A percentile compares a stretch with the other conserved stretches of the same genome.
phyloP scores from a whole-genome alignment of 2,113 vertebrate genomes.

The Phyllostomus hastatus region DNA sequence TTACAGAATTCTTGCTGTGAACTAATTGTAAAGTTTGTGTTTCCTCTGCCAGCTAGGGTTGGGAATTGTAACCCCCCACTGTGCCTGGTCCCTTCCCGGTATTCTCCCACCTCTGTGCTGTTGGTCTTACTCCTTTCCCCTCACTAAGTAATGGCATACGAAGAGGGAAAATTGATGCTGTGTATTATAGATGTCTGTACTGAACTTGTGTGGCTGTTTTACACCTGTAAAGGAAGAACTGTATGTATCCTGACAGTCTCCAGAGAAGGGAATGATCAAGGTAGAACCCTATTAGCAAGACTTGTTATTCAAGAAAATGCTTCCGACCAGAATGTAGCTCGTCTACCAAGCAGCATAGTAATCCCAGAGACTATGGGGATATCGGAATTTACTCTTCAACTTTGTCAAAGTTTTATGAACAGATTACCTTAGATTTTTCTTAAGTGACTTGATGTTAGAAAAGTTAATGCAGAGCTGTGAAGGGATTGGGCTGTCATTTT shows the following conservation, averaged over 20 bases:
- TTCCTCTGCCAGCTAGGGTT: conserved; percentile 51
- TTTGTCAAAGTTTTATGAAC: not conserved
- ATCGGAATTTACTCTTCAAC: not conserved
- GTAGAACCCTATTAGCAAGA: not conserved
- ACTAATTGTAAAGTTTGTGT: conserved; percentile 62
- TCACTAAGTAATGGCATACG: not conserved
- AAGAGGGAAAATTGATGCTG: not conserved
- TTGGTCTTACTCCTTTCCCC: not conserved
- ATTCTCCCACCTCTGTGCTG: not conserved
- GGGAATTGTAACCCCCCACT: not conserved
- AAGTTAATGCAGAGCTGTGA: not conserved
- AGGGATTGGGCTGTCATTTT: not conserved
- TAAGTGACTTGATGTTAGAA: not conserved
- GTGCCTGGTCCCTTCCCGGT: conserved; percentile 54
- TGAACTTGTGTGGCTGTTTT: not conserved
- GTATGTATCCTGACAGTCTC: not conserved
- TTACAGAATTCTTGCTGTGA: conserved; percentile 57
- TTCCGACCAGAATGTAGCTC: not conserved
- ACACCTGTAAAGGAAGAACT: not conserved
- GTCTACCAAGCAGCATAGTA: not conserved
- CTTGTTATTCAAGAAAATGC: not conserved
- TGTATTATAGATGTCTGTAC: not conserved
- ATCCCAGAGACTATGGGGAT: too few relatives aligned
- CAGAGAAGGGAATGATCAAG: not conserved
- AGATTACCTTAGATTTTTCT: not conserved